phyloP scores from a whole-genome alignment of 2,888 invertebrate genomes.

The Parnassius glacialis region DNA sequence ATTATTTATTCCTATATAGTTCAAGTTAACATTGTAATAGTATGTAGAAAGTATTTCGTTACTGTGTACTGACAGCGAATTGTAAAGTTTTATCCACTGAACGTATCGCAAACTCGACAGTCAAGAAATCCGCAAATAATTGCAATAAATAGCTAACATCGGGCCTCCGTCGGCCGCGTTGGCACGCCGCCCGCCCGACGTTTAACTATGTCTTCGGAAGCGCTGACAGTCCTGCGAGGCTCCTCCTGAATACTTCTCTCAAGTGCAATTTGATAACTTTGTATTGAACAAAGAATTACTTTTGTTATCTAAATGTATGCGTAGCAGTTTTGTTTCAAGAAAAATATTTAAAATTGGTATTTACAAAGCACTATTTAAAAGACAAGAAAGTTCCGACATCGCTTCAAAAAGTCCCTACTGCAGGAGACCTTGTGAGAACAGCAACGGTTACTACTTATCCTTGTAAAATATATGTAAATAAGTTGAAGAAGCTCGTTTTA shows the following conservation, averaged over 20 bases:
- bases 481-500: too few relatives aligned
- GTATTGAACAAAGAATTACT: neutral
- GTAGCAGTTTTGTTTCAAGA: too few relatives aligned
- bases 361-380: too few relatives aligned
- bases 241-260: slow-evolving; percentile 6
- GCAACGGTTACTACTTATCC: too few relatives aligned
- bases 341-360: too few relatives aligned
- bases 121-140: slow-evolving; percentile 54
- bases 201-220: slow-evolving; percentile 20
- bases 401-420: too few relatives aligned
- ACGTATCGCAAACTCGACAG: slow-evolving; percentile 23
- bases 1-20: neutral
- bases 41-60: neutral
- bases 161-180: slow-evolving; percentile 26
- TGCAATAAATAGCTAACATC: slow-evolving; percentile 52
- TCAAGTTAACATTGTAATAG: neutral
- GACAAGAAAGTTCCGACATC: too few relatives aligned
- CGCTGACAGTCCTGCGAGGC: slow-evolving; percentile 9
- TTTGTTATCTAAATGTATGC: too few relatives aligned
- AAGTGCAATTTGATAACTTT: slow-evolving; percentile 3
- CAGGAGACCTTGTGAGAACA: too few relatives aligned
- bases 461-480: too few relatives aligned
- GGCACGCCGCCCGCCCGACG: slow-evolving; percentile 28
- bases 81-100: slow-evolving; percentile 11
- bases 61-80: neutral